phyloP scores from a whole-genome alignment of 2,797 vertebrate genomes.

The Acanthurus leucopareius region DNA sequence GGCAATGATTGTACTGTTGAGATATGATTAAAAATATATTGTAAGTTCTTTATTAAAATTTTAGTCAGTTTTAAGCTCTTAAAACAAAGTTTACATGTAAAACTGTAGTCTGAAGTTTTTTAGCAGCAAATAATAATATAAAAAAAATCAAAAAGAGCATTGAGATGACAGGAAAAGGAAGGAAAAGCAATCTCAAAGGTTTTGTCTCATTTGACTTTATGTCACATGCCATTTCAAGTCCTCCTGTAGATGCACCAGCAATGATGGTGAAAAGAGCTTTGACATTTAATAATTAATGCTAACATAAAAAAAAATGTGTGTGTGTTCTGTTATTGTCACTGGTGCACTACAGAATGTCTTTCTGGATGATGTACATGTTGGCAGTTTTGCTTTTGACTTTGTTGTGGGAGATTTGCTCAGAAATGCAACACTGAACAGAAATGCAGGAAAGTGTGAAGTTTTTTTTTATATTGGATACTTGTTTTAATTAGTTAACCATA shows the following conservation, averaged over 20 bases:
- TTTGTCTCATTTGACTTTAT: neutral
- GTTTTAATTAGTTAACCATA: slow-evolving; percentile 18
- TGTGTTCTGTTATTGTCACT: slow-evolving; percentile 9
- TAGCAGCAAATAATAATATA: neutral
- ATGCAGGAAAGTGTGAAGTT: slow-evolving; percentile 39
- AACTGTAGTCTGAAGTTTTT: slow-evolving; percentile 28
- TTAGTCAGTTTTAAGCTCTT: slow-evolving; percentile 47
- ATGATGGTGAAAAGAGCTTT: neutral
- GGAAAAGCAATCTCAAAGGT: neutral
- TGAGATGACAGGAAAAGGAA: neutral
- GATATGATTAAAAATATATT: slow-evolving; percentile 30
- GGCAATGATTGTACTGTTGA: slow-evolving; percentile 52
- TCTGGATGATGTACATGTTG: slow-evolving; percentile 12
- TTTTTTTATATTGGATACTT: slow-evolving; percentile 32
- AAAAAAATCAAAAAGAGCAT: neutral
- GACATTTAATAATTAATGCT: slow-evolving; percentile 7
- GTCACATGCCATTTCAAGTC: neutral
- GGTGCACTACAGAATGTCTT: neutral
- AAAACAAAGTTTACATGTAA: slow-evolving; percentile 41
- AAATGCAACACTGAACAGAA: slow-evolving; percentile 14
- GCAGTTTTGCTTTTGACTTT: neutral
- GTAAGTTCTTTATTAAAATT: slow-evolving; percentile 41
- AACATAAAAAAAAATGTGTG: slow-evolving; percentile 7
- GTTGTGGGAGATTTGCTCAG: slow-evolving; percentile 8
- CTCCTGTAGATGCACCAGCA: slow-evolving; percentile 25